Conservation (phyloP, 2,113 vertebrate genomes). For the Papio anubis region DNA sequence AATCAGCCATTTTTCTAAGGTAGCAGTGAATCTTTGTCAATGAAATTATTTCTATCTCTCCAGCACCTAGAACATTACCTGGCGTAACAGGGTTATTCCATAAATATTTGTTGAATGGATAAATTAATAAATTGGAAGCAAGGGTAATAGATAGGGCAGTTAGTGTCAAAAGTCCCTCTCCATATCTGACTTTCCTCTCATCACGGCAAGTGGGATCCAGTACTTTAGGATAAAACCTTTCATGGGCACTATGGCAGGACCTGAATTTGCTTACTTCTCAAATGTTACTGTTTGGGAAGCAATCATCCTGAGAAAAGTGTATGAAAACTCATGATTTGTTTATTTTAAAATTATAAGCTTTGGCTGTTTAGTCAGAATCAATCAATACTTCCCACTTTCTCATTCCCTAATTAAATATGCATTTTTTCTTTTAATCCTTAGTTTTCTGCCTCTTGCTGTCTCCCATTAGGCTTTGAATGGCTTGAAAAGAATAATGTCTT, state of each 20-base stretch:
- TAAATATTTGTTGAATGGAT: background rate
- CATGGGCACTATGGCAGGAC: background rate
- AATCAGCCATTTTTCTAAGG: background rate
- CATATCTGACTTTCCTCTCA: background rate
- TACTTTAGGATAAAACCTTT: background rate
- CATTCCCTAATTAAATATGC: constrained; percentile 41
- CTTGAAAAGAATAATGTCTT: background rate
- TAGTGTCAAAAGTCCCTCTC: background rate
- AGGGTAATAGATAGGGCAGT: background rate
- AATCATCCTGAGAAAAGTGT: background rate
- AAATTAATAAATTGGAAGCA: background rate
- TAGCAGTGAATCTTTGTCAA: background rate
- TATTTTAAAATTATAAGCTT: background rate
- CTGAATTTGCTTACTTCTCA: background rate
- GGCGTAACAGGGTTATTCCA: background rate
- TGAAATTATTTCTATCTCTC: background rate
- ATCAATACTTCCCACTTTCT: background rate
- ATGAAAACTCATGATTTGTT: background rate
- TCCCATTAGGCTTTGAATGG: background rate
- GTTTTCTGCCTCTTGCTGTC: background rate
- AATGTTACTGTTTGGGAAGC: background rate
- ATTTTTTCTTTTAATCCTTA: background rate
- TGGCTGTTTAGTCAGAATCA: constrained; percentile 24
- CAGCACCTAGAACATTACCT: background rate
- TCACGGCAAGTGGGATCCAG: background rate